Evolutionary conservation across 2,797 vertebrate genomes (phyloP).

Genomic region (Scolopax rusticola): DNA sequence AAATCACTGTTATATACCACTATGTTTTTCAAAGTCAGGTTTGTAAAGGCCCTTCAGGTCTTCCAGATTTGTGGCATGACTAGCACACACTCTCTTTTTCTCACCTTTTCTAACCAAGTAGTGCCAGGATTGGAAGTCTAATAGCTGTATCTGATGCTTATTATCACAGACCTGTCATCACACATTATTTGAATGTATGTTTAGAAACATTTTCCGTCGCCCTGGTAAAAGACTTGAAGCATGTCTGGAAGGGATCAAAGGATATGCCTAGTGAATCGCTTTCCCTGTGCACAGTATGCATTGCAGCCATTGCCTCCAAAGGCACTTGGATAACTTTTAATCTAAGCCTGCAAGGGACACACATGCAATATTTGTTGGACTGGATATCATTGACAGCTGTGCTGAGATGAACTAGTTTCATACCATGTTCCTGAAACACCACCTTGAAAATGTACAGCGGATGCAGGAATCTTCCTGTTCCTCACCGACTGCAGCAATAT

Average conservation of each 20-base stretch:
- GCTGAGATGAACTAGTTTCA: not conserved
- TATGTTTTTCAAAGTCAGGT: not conserved
- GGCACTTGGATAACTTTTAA: not conserved
- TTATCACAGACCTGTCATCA: not conserved
- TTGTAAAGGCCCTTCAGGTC: not conserved
- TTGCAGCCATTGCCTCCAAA: slow-evolving; percentile 4
- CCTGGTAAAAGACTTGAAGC: not conserved
- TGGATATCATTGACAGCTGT: slow-evolving; percentile 35
- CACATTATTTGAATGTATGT: not conserved
- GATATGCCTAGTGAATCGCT: not conserved
- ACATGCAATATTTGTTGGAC: not conserved
- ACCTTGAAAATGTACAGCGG: not conserved
- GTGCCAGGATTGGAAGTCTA: not conserved
- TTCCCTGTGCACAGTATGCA: not conserved
- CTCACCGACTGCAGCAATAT: not conserved
- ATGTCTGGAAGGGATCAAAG: slow-evolving; percentile 21
- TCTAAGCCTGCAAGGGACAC: not conserved
- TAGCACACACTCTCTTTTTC: not conserved
- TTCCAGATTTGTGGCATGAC: not conserved
- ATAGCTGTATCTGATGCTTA: not conserved
- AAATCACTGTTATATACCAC: fast-evolving
- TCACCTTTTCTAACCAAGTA: not conserved
- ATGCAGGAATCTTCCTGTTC: not conserved
- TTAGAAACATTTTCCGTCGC: not conserved
- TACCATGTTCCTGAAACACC: not conserved